Evolutionary conservation across 2,113 vertebrate genomes (phyloP), one percentile per base, ranked within the genome.

Genomic region (Cyanistes caeruleus): DNA sequence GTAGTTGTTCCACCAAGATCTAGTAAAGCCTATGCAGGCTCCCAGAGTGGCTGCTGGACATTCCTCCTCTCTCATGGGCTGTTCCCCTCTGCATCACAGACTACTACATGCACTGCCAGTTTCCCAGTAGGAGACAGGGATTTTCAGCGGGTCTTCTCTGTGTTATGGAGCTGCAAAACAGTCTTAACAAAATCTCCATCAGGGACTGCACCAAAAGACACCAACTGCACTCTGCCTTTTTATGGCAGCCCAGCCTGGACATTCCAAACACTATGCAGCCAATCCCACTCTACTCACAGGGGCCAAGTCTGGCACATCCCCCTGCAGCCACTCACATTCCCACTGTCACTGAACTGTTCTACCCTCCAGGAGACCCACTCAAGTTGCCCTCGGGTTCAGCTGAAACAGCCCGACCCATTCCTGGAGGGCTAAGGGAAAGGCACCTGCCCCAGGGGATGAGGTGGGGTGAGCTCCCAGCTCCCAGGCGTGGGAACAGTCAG

Each of bases 301-400:
- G 53, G 37, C 65, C 77, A 53, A 88, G 23, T 27, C 62, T 2
- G 4, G 62, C 52, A 85, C 1, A 1, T 28, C 4, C 2, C 30
- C 25, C 27, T 12, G 3, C 13, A 3, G 63, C 8, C n/a, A 2
- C 37, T 30, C 1, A 0, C 4, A 4, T 46, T 87, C 78, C 79
- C 78, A 59, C 31, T 37, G 51, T 22, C 44, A 23, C 49, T 49
- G 74, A 65, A 23, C 37, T 2, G 1, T 44, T 58, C 53, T 22
- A 63, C 10, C 21, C n/a, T 15, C 15, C 11, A 5, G 3, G 25
- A 65, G 43, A 83, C 11, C 60, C 1, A 0, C 2, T 4, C 1
- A 1, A 62, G 24, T 4, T 52, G 35, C 76, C 68, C 72, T 46
- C 4, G 1, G 68, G 63, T 82, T 87, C 73, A 93, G 64, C 41